phyloP scores from a whole-genome alignment of 2,888 invertebrate genomes.

The Arrhopalites spinosus region DNA sequence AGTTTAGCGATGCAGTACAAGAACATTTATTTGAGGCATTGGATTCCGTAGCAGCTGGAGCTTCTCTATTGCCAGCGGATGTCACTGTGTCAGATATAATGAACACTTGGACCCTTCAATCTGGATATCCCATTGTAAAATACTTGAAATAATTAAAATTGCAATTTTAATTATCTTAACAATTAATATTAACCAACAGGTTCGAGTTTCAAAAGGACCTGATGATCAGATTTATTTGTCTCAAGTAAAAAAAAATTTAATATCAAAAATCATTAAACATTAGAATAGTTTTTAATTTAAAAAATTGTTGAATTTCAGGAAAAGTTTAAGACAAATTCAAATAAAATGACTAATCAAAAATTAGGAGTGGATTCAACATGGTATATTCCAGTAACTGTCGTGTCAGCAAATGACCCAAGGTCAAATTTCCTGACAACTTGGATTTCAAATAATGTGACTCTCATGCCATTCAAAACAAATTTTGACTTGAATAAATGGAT shows the following conservation, averaged over 20 bases:
- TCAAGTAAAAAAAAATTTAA: too few species aligned
- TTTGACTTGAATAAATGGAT: conserved; percentile 24
- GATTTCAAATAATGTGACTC: conserved; percentile 24
- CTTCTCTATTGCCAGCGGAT: neutral
- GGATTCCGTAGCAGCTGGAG: conserved; percentile 26
- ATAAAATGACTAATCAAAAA: too few species aligned
- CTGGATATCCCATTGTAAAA: conserved; percentile 40
- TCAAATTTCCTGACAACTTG: conserved; percentile 22
- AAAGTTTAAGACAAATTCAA: too few species aligned
- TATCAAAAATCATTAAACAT: too few species aligned
- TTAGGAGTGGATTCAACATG: too few species aligned
- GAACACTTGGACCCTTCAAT: conserved; percentile 36
- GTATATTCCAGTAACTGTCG: conserved; percentile 20
- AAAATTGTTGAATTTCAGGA: too few species aligned
- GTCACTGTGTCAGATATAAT: conserved; percentile 32
- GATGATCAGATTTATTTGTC: too few species aligned
- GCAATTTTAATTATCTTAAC: too few species aligned
- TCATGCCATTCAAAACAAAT: neutral
- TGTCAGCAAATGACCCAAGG: neutral
- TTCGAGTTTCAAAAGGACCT: too few species aligned
- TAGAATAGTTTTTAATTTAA: too few species aligned
- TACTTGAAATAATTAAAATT: too few species aligned
- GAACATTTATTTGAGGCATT: conserved; percentile 39
- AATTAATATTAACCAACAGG: too few species aligned
- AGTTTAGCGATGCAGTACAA: conserved; percentile 28